Evolutionary conservation across 2,888 invertebrate species (phyloP), one percentile per base, ranked within the genome.

Genomic region (Sepioteuthis lessoniana): DNA sequence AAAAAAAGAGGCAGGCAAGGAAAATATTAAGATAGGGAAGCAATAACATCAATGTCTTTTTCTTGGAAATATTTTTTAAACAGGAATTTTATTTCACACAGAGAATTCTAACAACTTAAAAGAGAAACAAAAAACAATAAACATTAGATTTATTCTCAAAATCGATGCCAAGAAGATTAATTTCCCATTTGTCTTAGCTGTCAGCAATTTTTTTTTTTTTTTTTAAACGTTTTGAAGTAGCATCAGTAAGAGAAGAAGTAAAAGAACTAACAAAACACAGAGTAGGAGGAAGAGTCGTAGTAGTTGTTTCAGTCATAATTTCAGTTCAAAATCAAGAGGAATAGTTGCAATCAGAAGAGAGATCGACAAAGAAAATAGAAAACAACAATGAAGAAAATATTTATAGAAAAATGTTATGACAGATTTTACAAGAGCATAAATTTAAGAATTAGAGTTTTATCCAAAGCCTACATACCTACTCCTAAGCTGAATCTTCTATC

Each of bases 131-230:
- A 60, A 21, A 76, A n/a, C 16, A 60, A 60, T n/a, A n/a, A 76
- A 76, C 76, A 76, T 35, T 13, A 35, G 3, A 76, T 76, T 76
- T 35, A n/a, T 76, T 76, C 76, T 35, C 16, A 76, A 76, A 76
- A 76, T 76, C 76, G n/a, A 76, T 76, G 76, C 76, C 76, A 76
- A 76, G n/a, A 76, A 76, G 76, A 76, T 76, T 76, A n/a, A 76
- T 76, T 76, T 76, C 76, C 76, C 76, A 76, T 76, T 76, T 76
- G 76, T 76, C 76, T 76, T 76, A 76, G n/a, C 76, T 76, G 76
- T 76, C 76, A 76, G 76, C 76, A 76, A 76, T 76, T 76, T n/a
- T 35, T 76, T 76, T 31, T 76, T 76, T 25, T 55, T 55, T 25
- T 25, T 76, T 76, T 16, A n/a, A 76, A n/a, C 13, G n/a, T 76